A percentile compares a stretch with the other conserved stretches of the same genome.
These are phyloP conservation scores for Cotesia typhae DNA, from an alignment of 1,140 invertebrate species.

Conservation along the genomic window DNA sequence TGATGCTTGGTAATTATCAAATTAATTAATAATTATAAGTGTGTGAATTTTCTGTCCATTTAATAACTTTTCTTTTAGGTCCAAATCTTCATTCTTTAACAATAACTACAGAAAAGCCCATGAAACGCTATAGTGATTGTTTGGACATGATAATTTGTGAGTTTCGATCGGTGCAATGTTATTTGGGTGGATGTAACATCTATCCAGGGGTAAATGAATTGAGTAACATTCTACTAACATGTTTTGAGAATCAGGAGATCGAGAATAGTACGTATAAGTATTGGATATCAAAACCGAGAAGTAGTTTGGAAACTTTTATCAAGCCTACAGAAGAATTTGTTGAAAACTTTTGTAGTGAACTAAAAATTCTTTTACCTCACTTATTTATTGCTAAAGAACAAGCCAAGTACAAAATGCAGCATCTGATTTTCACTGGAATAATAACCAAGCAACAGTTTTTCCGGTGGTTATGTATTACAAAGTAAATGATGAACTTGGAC, in stretches of 20 bases:
- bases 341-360: neutral
- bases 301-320: conserved; percentile 8
- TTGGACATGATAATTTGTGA: conserved; percentile 19
- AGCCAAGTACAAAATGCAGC: conserved; percentile 8
- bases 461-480: conserved; percentile 11
- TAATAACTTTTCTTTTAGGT: conserved; percentile 10
- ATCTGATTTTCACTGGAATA: conserved; percentile 23
- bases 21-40: conserved; percentile 20
- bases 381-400: conserved; percentile 18
- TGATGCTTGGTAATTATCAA: conserved; percentile 36
- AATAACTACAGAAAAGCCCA: neutral
- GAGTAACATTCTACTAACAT: neutral
- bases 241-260: conserved; percentile 9
- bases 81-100: conserved; percentile 11
- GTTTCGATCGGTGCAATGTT: neutral
- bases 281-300: neutral
- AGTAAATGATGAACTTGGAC: neutral
- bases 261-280: conserved; percentile 15
- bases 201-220: conserved; percentile 10
- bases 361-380: conserved; percentile 1
- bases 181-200: conserved; percentile 10
- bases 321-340: neutral
- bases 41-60: conserved; percentile 7
- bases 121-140: conserved; percentile 18
- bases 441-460: conserved; percentile 10